A percentile compares a stretch with the other conserved stretches of the same genome.
Evolutionary conservation across 2,888 invertebrate genomes (phyloP).

Genomic region (Melieria picta): DNA sequence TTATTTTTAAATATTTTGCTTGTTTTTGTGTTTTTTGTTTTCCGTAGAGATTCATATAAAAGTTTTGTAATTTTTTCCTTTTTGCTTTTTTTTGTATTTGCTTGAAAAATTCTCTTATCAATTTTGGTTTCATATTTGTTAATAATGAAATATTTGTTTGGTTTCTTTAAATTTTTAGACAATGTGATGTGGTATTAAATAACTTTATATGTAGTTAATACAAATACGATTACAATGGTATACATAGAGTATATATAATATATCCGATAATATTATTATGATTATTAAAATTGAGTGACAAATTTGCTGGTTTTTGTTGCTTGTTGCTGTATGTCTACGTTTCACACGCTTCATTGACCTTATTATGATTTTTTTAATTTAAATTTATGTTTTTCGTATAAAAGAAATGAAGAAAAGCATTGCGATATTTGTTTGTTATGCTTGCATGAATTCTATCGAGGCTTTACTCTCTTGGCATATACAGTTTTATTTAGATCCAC

Average conservation of each 20-base stretch:
- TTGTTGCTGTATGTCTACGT: constrained; percentile 23
- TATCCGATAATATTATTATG: constrained; percentile 38
- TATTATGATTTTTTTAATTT: constrained; percentile 22
- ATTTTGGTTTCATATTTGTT: constrained; percentile 15
- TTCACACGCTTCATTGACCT: constrained; percentile 28
- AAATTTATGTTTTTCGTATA: constrained; percentile 13
- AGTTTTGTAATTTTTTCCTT: constrained; percentile 38
- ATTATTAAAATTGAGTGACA: constrained; percentile 29
- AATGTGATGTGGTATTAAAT: constrained; percentile 35
- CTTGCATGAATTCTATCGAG: not conserved
- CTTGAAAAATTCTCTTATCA: not conserved
- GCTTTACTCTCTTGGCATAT: too few relatives aligned
- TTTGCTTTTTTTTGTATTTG: constrained; percentile 22
- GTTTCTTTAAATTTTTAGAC: constrained; percentile 29
- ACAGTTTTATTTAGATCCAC: too few relatives aligned
- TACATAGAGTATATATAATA: constrained; percentile 40
- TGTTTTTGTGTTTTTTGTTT: constrained; percentile 39
- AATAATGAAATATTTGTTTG: constrained; percentile 27
- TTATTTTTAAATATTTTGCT: constrained; percentile 34
- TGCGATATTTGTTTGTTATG: constrained; percentile 28
- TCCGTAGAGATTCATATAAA: constrained; percentile 47
- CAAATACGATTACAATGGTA: constrained; percentile 43
- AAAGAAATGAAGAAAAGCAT: constrained; percentile 29
- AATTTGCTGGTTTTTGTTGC: constrained; percentile 21
- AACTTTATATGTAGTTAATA: constrained; percentile 38